A percentile compares a stretch with the other conserved stretches of the same genome.
phyloP scores from a whole-genome alignment of 2,113 vertebrate genomes.

The Penelope pileata region DNA sequence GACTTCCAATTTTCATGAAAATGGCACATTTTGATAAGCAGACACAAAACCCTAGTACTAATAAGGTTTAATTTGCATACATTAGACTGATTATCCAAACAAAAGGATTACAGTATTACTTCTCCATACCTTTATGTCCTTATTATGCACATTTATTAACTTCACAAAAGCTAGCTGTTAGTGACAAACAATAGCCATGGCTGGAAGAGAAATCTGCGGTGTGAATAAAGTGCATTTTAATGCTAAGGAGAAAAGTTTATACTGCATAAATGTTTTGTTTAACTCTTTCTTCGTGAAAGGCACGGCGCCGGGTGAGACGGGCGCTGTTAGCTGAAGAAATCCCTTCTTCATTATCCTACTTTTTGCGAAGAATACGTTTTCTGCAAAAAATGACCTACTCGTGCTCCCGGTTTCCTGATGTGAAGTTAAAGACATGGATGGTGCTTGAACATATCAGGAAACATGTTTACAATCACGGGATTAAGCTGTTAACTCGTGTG shows the following conservation, averaged over 20 bases:
- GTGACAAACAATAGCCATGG: constrained; percentile 93
- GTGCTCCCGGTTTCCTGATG: constrained; percentile 37
- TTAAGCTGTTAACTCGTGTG: constrained; percentile 75
- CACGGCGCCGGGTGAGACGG: constrained; percentile 19
- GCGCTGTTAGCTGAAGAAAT: constrained; percentile 21
- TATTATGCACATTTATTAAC: constrained; percentile 91
- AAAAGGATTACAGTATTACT: constrained; percentile 94
- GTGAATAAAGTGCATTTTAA: constrained; percentile 83
- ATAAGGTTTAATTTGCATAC: constrained; percentile 99
- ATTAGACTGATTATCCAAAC: constrained; percentile 99
- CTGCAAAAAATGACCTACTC: constrained; percentile 35
- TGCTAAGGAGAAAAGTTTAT: constrained; percentile 82
- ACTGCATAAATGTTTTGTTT: constrained; percentile 76
- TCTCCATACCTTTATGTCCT: constrained; percentile 95
- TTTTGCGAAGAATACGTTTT: background rate
- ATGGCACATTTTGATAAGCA: constrained; percentile 99
- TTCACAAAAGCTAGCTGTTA: constrained; percentile 87
- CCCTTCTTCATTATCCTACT: constrained; percentile 5
- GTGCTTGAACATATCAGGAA: constrained; percentile 52
- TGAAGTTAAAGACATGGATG: constrained; percentile 51
- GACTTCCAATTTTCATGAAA: constrained; percentile 99
- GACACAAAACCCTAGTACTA: constrained; percentile 92
- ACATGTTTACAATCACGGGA: constrained; percentile 71
- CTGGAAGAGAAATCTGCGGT: constrained; percentile 81
- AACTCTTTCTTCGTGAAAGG: constrained; percentile 76